These are phyloP conservation scores for Oostethus manadensis DNA, from an alignment of 2,113 vertebrate genomes.

Conservation along the genomic window DNA sequence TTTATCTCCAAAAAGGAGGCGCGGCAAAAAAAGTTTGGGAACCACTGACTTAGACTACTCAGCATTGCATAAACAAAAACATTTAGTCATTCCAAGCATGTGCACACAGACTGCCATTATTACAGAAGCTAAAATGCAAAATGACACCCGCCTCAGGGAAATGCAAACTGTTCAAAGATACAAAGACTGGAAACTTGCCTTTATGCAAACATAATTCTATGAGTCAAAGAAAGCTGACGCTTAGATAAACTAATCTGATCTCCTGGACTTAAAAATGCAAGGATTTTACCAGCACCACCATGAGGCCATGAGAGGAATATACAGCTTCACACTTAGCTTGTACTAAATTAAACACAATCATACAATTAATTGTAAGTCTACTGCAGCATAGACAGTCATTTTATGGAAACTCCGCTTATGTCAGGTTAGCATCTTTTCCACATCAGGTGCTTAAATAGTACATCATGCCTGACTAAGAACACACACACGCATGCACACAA, in stretches of 20 bases:
- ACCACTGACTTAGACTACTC: too few species aligned
- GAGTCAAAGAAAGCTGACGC: neutral
- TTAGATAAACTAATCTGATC: neutral
- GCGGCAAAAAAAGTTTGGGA: too few species aligned
- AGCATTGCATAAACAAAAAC: too few species aligned
- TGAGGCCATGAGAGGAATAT: constrained; percentile 12
- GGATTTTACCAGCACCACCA: constrained; percentile 17
- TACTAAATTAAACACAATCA: neutral
- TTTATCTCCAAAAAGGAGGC: too few species aligned
- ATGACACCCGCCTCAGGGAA: neutral
- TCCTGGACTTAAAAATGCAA: neutral
- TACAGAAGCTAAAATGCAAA: too few species aligned
- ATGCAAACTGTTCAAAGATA: neutral
- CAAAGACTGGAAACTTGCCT: neutral
- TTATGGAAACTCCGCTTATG: neutral
- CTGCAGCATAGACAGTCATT: neutral
- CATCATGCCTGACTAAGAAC: constrained; percentile 20
- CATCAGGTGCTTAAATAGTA: constrained; percentile 37
- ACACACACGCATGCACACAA: constrained; percentile 4
- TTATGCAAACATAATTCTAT: neutral
- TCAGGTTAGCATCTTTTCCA: constrained; percentile 22
- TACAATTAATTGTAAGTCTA: neutral
- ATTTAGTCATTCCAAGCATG: too few species aligned
- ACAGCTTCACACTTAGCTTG: neutral
- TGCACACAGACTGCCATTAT: too few species aligned